These are phyloP conservation scores for Trypoxylon attenuatum DNA, from an alignment of 2,888 invertebrate species.

Conservation along the genomic window DNA sequence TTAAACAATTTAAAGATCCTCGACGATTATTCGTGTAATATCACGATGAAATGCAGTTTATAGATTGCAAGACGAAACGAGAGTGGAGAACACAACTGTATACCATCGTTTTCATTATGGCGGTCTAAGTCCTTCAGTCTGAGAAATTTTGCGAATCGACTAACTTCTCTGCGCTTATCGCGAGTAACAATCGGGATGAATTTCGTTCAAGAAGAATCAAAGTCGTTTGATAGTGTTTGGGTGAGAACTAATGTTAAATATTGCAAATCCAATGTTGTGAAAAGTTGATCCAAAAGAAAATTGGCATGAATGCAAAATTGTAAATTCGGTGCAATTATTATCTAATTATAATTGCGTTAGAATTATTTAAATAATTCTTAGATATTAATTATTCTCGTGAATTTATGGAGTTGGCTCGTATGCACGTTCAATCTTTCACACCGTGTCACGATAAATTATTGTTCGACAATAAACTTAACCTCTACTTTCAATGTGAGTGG, in stretches of 20 bases:
- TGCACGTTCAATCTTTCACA: too few species aligned
- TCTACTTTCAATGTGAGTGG: background rate
- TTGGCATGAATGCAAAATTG: constrained; percentile 27
- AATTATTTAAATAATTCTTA: constrained; percentile 26
- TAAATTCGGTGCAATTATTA: constrained; percentile 7
- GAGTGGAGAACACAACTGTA: background rate
- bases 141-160: background rate
- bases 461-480: background rate
- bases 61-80: too few species aligned
- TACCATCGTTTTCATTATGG: background rate
- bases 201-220: constrained; percentile 2
- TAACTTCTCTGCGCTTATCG: too few species aligned
- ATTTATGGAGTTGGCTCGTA: background rate
- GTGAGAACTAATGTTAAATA: constrained; percentile 5
- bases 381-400: background rate
- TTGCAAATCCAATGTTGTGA: background rate
- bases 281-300: constrained; percentile 14
- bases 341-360: background rate
- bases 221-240: constrained; percentile 5
- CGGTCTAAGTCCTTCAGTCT: too few species aligned
- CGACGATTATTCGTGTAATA: too few species aligned
- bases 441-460: too few species aligned
- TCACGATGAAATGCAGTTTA: too few species aligned
- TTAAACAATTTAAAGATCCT: too few species aligned
- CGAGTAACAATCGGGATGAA: constrained; percentile 21